Evolutionary conservation across 2,797 vertebrate species (phyloP).

Genomic region (Sebastiscus albofasciatus): DNA sequence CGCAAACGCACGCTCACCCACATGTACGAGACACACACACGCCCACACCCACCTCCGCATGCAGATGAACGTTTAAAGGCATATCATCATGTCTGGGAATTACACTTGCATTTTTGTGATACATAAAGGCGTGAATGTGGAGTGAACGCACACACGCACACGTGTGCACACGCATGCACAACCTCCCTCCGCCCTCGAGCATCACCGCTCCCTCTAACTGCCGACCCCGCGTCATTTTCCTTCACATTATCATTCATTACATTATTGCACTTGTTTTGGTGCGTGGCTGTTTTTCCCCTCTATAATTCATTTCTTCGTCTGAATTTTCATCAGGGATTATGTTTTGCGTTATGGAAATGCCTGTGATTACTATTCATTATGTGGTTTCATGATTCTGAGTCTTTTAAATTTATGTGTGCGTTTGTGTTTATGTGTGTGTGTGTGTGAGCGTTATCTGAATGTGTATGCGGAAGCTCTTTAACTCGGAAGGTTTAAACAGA

Average conservation of each 20-base stretch:
- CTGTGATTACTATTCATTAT: slow-evolving; percentile 80
- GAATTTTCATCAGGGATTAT: slow-evolving; percentile 79
- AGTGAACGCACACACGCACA: background rate
- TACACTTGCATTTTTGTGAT: slow-evolving; percentile 23
- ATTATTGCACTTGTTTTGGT: slow-evolving; percentile 71
- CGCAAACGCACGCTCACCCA: slow-evolving; percentile 5
- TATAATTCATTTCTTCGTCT: slow-evolving; percentile 73
- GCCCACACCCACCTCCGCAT: slow-evolving; percentile 32
- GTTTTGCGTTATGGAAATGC: slow-evolving; percentile 78
- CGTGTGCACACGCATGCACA: background rate
- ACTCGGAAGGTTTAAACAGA: slow-evolving; percentile 67
- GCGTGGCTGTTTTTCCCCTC: slow-evolving; percentile 40
- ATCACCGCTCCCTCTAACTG: slow-evolving; percentile 6
- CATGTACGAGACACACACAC: background rate
- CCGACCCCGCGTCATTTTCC: slow-evolving; percentile 25
- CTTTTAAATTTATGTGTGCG: slow-evolving; percentile 65
- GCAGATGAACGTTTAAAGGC: slow-evolving; percentile 64
- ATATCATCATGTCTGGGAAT: slow-evolving; percentile 38
- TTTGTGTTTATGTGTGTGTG: slow-evolving; percentile 28
- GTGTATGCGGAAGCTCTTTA: slow-evolving; percentile 49
- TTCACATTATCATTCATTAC: slow-evolving; percentile 71
- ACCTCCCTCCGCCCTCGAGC: background rate
- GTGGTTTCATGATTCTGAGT: slow-evolving; percentile 73
- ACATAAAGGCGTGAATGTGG: slow-evolving; percentile 9
- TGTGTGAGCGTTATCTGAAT: background rate